These are phyloP conservation scores for Marronus borbonicus DNA, from an alignment of 2,888 invertebrate genomes.

Conservation along the genomic window DNA sequence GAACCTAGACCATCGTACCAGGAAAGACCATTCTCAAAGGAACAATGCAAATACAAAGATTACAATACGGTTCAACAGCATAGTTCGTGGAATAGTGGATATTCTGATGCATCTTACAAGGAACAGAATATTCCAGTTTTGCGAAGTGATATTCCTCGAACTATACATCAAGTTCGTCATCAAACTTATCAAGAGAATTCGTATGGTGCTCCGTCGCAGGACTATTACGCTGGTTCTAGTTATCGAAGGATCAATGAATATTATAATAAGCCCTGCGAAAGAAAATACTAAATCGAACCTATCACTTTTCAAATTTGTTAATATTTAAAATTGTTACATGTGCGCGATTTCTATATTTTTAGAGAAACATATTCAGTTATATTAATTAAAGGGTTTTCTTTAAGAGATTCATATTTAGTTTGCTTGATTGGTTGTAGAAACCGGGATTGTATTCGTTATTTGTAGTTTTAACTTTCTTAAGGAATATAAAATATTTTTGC, in stretches of 20 bases:
- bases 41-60: conserved; percentile 45
- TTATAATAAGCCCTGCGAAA: conserved; percentile 39
- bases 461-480: background rate
- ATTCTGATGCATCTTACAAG: conserved; percentile 20
- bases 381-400: background rate
- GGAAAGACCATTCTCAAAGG: conserved; percentile 37
- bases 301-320: background rate
- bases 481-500: conserved; percentile 13
- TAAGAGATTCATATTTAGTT: background rate
- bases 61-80: conserved; percentile 17
- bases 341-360: too few relatives aligned
- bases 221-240: conserved; percentile 33
- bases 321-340: too few relatives aligned
- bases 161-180: conserved; percentile 31
- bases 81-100: conserved; percentile 38
- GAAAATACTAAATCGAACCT: conserved; percentile 44
- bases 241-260: conserved; percentile 38
- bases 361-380: too few relatives aligned
- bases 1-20: conserved; percentile 21
- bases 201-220: conserved; percentile 13
- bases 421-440: too few relatives aligned
- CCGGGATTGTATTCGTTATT: background rate
- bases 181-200: conserved; percentile 20
- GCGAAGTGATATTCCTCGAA: conserved; percentile 27
- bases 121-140: conserved; percentile 33